phyloP scores from a whole-genome alignment of 2,113 vertebrate genomes.

The Charina bottae region DNA sequence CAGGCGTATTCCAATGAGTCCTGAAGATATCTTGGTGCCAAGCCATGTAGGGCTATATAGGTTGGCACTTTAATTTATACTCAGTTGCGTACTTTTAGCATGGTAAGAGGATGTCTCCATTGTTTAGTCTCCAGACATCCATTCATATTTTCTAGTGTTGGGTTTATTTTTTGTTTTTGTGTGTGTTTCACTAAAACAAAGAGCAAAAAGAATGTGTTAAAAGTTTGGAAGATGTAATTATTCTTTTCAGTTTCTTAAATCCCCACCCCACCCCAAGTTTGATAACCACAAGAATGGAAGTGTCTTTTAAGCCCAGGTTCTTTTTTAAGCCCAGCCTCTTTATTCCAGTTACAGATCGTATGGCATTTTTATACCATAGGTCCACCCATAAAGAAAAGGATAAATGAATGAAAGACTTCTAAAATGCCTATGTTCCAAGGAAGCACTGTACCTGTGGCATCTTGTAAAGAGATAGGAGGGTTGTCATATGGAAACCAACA shows the following conservation, averaged over 20 bases:
- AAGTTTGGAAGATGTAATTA: neutral
- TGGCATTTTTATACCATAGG: neutral
- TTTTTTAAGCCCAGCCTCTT: neutral
- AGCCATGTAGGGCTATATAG: neutral
- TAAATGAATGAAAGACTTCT: neutral
- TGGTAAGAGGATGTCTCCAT: neutral
- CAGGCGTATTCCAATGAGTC: too few relatives aligned
- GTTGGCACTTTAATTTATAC: neutral
- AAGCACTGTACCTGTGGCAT: neutral
- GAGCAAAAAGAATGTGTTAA: neutral
- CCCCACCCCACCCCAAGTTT: neutral
- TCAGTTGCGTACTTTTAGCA: neutral
- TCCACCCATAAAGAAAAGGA: neutral
- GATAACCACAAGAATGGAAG: neutral
- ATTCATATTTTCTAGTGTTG: neutral
- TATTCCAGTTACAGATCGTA: neutral
- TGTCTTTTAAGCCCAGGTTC: neutral
- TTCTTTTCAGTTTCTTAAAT: neutral
- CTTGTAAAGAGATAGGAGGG: neutral
- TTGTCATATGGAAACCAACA: neutral
- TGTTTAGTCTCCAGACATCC: neutral
- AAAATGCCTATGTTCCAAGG: neutral
- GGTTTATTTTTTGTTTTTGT: too few relatives aligned
- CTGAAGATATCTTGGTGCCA: neutral
- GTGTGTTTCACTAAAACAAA: neutral